Conservation (phyloP, 2,888 invertebrate species). For the Campoplex nolae region DNA sequence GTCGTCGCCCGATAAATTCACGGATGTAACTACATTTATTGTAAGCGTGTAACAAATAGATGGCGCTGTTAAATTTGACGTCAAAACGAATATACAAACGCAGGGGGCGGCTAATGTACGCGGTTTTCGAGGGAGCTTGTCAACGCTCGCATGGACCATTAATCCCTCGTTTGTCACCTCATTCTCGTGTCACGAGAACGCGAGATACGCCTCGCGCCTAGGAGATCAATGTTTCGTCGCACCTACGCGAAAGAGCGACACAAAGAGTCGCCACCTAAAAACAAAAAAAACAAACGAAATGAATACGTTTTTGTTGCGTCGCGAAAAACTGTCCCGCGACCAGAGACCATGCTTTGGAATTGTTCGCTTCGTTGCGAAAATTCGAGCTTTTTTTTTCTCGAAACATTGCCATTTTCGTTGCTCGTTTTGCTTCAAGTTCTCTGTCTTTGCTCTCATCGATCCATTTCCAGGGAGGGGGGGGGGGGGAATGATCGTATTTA, state of each 20-base stretch:
- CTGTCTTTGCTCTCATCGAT: not conserved
- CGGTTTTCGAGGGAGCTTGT: constrained; percentile 25
- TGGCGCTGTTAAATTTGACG: not conserved
- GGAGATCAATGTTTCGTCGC: constrained; percentile 47
- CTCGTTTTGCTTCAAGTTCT: not conserved
- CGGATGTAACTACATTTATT: not conserved
- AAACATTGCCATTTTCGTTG: no score
- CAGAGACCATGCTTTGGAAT: not conserved
- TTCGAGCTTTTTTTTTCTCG: not conserved
- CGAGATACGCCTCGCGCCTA: not conserved
- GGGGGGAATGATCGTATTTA: no score
- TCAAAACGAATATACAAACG: not conserved
- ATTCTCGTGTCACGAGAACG: constrained; percentile 8
- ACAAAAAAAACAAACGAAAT: not conserved
- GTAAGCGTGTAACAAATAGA: not conserved
- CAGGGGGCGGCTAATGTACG: not conserved
- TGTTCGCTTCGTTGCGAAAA: no score
- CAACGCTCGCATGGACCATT: constrained; percentile 51
- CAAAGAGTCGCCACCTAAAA: not conserved
- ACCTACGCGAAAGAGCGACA: constrained; percentile 29
- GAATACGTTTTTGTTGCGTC: no score
- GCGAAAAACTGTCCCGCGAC: not conserved
- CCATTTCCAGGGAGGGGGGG: not conserved
- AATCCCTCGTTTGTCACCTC: constrained; percentile 58
- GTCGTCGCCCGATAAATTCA: not conserved